Base-by-base conservation (phyloP, 2,888 invertebrate species). In the Leuctra nigra region DNA sequence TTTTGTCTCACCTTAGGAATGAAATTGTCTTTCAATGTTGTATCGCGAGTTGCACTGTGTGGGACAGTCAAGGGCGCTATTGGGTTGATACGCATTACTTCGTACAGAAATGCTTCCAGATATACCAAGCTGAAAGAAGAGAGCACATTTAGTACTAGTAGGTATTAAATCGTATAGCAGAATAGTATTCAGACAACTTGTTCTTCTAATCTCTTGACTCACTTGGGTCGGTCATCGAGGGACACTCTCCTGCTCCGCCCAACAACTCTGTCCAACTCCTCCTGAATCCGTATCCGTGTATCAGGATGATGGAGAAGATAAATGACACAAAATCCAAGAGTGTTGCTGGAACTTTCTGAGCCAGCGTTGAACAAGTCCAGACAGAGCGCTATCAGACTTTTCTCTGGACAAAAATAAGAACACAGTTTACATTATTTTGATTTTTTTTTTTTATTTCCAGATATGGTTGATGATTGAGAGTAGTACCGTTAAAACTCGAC, bases 331-430 rank as follows among this genome's bases (percentile, higher is more conserved):
- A 63, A 65, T 9, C 61, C 59, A 6, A 63, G 52, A 11, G 61
- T 59, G 57, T 61, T 64, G 55, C 59, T 54, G 7, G 56, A 59
- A 9, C 63, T 58, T 13, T 65, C 65, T 13, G 61, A 60, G 14
- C 65, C 65, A 23, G 65, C 63, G 20, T 24, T 20, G 52, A 65
- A 64, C n/a, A 65, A 50, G 47, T 65, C 65, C 7, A 59, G 22
- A 41, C 62, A 61, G n/a, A 58, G 55, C 1, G 54, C 22, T 11
- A 63, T 53, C 41, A 64, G 53, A 25, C 59, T 57, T 20, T 61
- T 57, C 36, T 64, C 64, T 63, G 56, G 2, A 53, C 16, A 16
- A n/a, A n/a, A n/a, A n/a, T n/a, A n/a, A n/a, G n/a, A n/a, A n/a
- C n/a, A n/a, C n/a, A n/a, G n/a, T n/a, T n/a, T n/a, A n/a, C n/a